A percentile compares a stretch with the other conserved stretches of the same genome.
Conservation (phyloP, 2,888 invertebrate species). For the Griposia aprilina region DNA sequence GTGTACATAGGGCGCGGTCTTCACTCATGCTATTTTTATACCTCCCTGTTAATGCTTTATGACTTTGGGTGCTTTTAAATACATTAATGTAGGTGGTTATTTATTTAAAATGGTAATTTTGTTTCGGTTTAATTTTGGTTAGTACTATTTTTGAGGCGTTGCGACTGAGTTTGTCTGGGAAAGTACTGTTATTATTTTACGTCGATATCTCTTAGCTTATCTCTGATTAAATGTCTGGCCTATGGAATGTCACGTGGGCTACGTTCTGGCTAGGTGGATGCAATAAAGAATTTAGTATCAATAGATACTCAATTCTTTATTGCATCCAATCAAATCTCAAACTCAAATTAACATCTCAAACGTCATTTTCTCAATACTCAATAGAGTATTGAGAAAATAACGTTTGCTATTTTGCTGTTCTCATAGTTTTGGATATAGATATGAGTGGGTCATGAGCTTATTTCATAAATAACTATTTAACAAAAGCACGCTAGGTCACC, state of each 20-base stretch:
- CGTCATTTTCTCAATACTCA: too few species aligned
- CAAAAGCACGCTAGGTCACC: not conserved
- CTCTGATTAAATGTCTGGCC: not conserved
- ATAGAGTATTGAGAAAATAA: not conserved
- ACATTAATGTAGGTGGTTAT: slow-evolving; percentile 41
- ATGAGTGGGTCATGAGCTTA: not conserved
- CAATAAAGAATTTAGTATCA: not conserved
- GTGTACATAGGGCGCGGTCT: slow-evolving; percentile 55
- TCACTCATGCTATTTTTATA: slow-evolving; percentile 39
- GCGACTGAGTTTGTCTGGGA: not conserved
- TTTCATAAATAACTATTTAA: not conserved
- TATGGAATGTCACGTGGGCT: not conserved
- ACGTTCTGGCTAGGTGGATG: not conserved
- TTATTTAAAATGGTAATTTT: slow-evolving; percentile 51
- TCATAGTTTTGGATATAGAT: not conserved
- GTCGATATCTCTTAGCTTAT: not conserved
- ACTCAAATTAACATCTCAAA: too few species aligned
- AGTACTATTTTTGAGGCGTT: slow-evolving; percentile 10
- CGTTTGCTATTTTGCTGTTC: not conserved
- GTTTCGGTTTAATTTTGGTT: slow-evolving; percentile 37
- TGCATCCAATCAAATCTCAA: too few species aligned
- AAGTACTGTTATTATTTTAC: not conserved
- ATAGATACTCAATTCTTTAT: too few species aligned
- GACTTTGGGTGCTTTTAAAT: slow-evolving; percentile 42
- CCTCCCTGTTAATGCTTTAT: slow-evolving; percentile 52